These are phyloP conservation scores for Drosophila crucigera DNA, from an alignment of 2,888 invertebrate species.

Conservation along the genomic window DNA sequence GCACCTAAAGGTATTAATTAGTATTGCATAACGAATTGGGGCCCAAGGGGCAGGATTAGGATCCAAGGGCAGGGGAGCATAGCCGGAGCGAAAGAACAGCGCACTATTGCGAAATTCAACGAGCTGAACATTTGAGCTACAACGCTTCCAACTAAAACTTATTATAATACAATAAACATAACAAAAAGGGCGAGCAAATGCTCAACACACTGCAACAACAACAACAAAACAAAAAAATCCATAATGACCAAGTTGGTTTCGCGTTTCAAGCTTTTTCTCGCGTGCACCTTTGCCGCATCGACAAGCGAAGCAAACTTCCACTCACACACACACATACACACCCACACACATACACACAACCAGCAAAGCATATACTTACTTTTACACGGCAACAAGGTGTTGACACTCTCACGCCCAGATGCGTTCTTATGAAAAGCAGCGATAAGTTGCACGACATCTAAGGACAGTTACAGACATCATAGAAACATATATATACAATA, in stretches of 20 bases:
- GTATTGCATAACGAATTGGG: constrained; percentile 51
- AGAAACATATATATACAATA: neutral
- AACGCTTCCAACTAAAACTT: constrained; percentile 58
- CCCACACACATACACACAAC: neutral
- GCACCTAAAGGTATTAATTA: constrained; percentile 76
- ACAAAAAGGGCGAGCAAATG: constrained; percentile 26
- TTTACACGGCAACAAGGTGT: constrained; percentile 48
- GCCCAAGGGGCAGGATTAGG: neutral
- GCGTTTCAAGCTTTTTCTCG: constrained; percentile 33
- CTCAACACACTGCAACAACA: constrained; percentile 2
- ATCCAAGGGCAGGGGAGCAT: constrained; percentile 3
- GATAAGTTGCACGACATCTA: constrained; percentile 54
- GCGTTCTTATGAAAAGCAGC: constrained; percentile 44
- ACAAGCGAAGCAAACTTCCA: constrained; percentile 7
- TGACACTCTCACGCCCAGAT: constrained; percentile 55
- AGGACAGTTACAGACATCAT: constrained; percentile 44
- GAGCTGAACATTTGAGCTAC: constrained; percentile 35
- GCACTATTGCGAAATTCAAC: constrained; percentile 21
- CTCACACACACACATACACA: neutral
- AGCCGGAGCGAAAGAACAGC: constrained; percentile 12
- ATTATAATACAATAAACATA: constrained; percentile 57
- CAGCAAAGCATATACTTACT: neutral
- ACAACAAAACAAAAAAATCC: constrained; percentile 41
- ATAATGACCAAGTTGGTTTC: constrained; percentile 49
- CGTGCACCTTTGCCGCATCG: constrained; percentile 37